Conservation (phyloP, 2,888 invertebrate species). For the Oithona nana region DNA sequence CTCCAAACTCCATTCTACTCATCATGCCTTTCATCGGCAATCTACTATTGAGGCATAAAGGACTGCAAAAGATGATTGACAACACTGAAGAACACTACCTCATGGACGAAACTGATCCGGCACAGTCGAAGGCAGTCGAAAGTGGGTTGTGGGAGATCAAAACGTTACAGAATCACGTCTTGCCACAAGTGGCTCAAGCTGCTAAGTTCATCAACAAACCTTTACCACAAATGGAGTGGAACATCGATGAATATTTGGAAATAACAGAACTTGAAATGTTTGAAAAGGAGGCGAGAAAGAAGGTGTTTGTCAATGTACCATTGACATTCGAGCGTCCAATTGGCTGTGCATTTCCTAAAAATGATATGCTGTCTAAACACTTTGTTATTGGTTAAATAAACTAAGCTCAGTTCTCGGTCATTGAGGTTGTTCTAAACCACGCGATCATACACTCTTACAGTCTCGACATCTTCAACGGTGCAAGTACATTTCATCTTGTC, state of each 20-base stretch:
- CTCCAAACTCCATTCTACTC: conserved; percentile 53
- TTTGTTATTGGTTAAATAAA: too few species aligned
- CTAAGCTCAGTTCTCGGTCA: neutral
- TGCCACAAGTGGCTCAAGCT: conserved; percentile 49
- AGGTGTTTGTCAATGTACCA: conserved; percentile 46
- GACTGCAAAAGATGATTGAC: conserved; percentile 33
- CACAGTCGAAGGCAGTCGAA: conserved; percentile 55
- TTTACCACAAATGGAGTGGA: conserved; percentile 46
- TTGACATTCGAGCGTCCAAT: conserved; percentile 51
- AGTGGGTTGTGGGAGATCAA: conserved; percentile 86
- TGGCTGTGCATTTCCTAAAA: conserved; percentile 20
- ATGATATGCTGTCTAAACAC: conserved; percentile 15
- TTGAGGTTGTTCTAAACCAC: neutral
- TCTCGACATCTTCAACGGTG: neutral
- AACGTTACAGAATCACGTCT: conserved; percentile 49
- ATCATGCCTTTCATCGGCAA: conserved; percentile 67
- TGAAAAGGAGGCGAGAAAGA: conserved; percentile 52
- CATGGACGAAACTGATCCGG: conserved; percentile 57
- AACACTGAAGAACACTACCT: conserved; percentile 55
- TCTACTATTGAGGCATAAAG: conserved; percentile 60
- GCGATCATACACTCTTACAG: neutral
- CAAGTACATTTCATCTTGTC: conserved; percentile 8
- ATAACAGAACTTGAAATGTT: conserved; percentile 48
- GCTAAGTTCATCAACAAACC: conserved; percentile 49
- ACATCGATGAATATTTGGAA: conserved; percentile 45